A percentile compares a stretch with the other conserved stretches of the same genome.
phyloP scores from a whole-genome alignment of 2,797 vertebrate genomes.

The Limosa lapponica region DNA sequence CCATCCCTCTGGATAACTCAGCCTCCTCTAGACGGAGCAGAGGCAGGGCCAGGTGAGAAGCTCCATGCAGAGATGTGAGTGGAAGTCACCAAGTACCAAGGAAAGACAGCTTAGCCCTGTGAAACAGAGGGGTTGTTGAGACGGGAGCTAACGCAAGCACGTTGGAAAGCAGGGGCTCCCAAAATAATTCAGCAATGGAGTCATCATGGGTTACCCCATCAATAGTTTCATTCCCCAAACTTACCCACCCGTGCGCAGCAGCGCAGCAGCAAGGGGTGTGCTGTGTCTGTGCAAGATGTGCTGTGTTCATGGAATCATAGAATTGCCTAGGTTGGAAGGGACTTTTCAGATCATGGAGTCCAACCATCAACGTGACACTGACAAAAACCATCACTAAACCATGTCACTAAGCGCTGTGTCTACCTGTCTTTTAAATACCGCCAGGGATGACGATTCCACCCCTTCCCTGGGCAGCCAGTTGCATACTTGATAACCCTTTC shows the following conservation, averaged over 20 bases:
- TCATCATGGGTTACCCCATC: fast-evolving
- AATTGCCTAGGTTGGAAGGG: too few species aligned
- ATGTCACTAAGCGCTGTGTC: too few species aligned
- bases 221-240: not conserved
- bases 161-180: not conserved
- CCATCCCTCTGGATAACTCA: not conserved
- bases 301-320: not conserved
- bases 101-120: not conserved
- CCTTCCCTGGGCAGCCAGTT: too few species aligned
- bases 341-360: too few species aligned
- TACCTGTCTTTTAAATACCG: too few species aligned
- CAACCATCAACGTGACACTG: too few species aligned
- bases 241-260: fast-evolving
- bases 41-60: not conserved
- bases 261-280: not conserved
- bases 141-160: not conserved
- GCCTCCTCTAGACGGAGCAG: not conserved
- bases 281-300: not conserved
- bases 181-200: not conserved
- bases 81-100: fast-evolving
- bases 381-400: too few species aligned
- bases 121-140: fast-evolving
- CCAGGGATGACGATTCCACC: too few species aligned
- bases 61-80: fast-evolving
- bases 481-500: too few species aligned